These are phyloP conservation scores for Syrrhaptes paradoxus DNA, from an alignment of 2,113 vertebrate genomes.

Conservation along the genomic window DNA sequence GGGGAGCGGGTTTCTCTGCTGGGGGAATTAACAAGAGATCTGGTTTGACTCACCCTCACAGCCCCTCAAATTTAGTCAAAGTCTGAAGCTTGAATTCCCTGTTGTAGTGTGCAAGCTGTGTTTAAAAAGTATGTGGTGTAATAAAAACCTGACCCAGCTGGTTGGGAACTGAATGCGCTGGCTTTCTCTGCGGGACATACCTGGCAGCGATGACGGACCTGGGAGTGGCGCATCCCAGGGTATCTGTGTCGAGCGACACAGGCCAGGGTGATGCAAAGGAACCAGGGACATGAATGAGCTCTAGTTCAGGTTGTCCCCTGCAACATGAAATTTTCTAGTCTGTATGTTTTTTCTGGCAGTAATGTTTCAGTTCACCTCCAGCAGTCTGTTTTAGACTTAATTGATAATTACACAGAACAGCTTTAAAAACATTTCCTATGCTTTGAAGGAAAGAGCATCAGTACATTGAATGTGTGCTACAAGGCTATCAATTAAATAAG, in stretches of 20 bases:
- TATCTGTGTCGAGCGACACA: accelerated
- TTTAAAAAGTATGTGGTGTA: background rate
- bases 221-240: accelerated
- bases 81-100: background rate
- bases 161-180: background rate
- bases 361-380: background rate
- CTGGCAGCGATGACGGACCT: background rate
- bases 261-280: background rate
- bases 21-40: background rate
- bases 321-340: background rate
- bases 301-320: background rate
- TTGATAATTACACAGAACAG: background rate
- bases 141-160: background rate
- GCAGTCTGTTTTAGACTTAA: background rate
- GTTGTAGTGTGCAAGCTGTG: background rate
- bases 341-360: background rate
- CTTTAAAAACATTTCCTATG: background rate
- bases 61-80: background rate
- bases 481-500: background rate
- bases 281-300: background rate
- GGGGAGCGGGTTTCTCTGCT: background rate
- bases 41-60: background rate
- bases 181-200: background rate
- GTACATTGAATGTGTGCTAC: background rate
- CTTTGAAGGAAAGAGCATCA: background rate